Evolutionary conservation across 2,888 invertebrate species (phyloP), one percentile per base, ranked within the genome.

Genomic region (Ornithoptera alexandrae): DNA sequence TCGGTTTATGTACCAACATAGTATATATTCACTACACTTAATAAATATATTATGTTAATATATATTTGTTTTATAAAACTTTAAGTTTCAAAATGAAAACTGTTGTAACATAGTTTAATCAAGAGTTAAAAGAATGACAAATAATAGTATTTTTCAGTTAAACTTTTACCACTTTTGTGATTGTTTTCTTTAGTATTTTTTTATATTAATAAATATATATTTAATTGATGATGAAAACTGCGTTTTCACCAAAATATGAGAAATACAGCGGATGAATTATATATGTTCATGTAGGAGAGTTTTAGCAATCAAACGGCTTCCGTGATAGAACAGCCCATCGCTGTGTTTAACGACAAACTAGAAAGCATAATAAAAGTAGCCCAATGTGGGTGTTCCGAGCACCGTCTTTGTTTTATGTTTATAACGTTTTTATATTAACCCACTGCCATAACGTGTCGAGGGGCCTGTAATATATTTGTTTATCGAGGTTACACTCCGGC

Each of bases 341-440:
- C 18, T n/a, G 46, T 72, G 71, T 72, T 77, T 78, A 76, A 77
- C 72, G 74, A 73, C 71, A 63, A 70, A 74, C 75, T 78, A 75
- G 77, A 78, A 78, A 80, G 72, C 73, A 81, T 78, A 79, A 78
- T 81, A 82, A 84, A 85, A 81, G 78, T 81, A 79, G 78, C 78
- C 59, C 78, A 71, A 76, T 81, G 87, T 87, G 86, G 86, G 86
- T 83, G 86, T 85, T 78, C 81, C 77, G 67, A 72, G 76, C 78
- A 79, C 79, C 79, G 80, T 76, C 79, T 85, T 83, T 84, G 82
- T 84, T 87, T 87, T 86, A 87, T 83, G 81, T 75, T 79, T 78
- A 84, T 82, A 83, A 75, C 75, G 73, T 76, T 82, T 87, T 86
- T 85, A 87, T 84, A 72, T 84, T 82, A 79, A 78, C 78, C 76